Conservation (phyloP, 2,888 invertebrate species). For the Habrosyne pyritoides region DNA sequence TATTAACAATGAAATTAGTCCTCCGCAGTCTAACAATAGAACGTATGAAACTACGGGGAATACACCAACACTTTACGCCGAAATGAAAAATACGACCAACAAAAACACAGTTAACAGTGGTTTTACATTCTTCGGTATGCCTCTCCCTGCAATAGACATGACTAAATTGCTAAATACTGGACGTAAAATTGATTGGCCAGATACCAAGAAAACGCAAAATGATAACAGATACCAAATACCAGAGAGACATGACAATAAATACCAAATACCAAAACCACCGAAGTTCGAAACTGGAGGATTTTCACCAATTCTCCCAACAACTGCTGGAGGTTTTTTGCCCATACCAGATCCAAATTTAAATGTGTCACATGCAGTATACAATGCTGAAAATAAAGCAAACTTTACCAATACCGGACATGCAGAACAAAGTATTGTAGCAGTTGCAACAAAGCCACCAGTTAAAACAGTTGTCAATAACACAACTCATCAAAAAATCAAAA, state of each 20-base stretch:
- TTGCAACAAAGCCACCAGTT: conserved; percentile 50
- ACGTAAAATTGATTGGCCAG: conserved; percentile 75
- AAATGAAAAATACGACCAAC: conserved; percentile 58
- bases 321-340: conserved; percentile 89
- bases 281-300: conserved; percentile 91
- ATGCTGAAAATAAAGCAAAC: conserved; percentile 37
- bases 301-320: conserved; percentile 88
- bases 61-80: conserved; percentile 80
- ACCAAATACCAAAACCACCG: conserved; percentile 76
- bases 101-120: conserved; percentile 82
- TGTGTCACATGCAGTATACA: conserved; percentile 44
- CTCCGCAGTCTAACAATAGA: conserved; percentile 52
- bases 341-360: conserved; percentile 72
- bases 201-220: conserved; percentile 58
- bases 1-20: conserved; percentile 59
- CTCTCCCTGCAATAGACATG: conserved; percentile 88
- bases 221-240: conserved; percentile 56
- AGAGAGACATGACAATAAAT: conserved; percentile 60
- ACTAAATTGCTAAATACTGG: conserved; percentile 85
- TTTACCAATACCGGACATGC: conserved; percentile 48
- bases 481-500: conserved; percentile 69
- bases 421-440: conserved; percentile 43
- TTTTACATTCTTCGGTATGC: conserved; percentile 94
- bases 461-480: conserved; percentile 56
- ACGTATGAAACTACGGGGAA: conserved; percentile 81